phyloP scores from a whole-genome alignment of 1,140 invertebrate species.

The Phymorhynchus buccinoides region DNA sequence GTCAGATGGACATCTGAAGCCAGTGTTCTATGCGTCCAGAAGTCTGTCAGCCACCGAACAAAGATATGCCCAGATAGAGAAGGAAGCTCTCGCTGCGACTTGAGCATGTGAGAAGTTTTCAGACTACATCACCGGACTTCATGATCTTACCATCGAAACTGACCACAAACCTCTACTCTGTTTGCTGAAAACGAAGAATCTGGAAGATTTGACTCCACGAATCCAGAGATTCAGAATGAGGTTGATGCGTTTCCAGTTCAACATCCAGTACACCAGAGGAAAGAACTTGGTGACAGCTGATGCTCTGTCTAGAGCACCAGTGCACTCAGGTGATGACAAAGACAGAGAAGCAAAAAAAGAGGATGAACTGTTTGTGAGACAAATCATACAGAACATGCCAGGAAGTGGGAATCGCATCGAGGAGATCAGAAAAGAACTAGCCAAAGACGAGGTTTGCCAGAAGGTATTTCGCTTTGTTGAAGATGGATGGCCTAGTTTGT shows the following conservation, averaged over 20 bases:
- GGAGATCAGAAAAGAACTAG: too few relatives aligned
- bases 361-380: not conserved
- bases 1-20: not conserved
- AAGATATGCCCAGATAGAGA: slow-evolving; percentile 1
- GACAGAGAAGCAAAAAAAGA: not conserved
- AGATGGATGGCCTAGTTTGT: slow-evolving; percentile 7
- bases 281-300: slow-evolving; percentile 5
- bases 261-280: not conserved
- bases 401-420: not conserved
- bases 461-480: too few relatives aligned
- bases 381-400: not conserved
- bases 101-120: not conserved
- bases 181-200: not conserved
- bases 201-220: not conserved
- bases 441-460: too few relatives aligned
- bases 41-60: not conserved
- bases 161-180: not conserved
- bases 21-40: slow-evolving; percentile 2
- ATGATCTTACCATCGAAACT: not conserved
- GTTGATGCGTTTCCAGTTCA: not conserved
- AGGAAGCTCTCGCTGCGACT: not conserved
- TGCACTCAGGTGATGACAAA: slow-evolving; percentile 44
- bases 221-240: not conserved
- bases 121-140: not conserved
- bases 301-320: slow-evolving; percentile 39